Percentiles rank a stretch among this genome's conserved stretches.
These are phyloP conservation scores for Epinephelus malabaricus DNA, from an alignment of 2,797 vertebrate species.

Conservation along the genomic window DNA sequence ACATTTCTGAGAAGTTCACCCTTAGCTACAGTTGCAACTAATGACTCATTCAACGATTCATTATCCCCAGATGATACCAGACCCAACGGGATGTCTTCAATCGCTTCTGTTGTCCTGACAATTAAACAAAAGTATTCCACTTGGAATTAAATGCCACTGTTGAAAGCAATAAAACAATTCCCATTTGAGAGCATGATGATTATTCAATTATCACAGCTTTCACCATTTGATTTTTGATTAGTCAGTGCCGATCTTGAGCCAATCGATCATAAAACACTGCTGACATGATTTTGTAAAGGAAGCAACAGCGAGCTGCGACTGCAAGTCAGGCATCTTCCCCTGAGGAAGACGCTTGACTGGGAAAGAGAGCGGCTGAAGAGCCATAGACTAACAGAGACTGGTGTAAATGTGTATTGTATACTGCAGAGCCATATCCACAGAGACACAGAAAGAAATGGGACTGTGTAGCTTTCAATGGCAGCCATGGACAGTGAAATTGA, in stretches of 20 bases:
- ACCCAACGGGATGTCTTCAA: slow-evolving; percentile 8
- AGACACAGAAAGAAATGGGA: slow-evolving; percentile 5
- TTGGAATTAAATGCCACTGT: slow-evolving; percentile 14
- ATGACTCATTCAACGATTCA: slow-evolving; percentile 44
- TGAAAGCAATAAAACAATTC: slow-evolving; percentile 2
- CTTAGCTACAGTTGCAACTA: slow-evolving; percentile 31
- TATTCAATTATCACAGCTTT: slow-evolving; percentile 19
- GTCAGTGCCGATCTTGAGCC: not conserved
- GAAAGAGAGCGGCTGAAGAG: slow-evolving; percentile 24
- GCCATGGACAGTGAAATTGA: slow-evolving; percentile 3
- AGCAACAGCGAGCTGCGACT: slow-evolving; percentile 5
- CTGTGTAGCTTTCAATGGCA: slow-evolving; percentile 21
- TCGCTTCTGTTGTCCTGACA: slow-evolving; percentile 15
- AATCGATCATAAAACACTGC: slow-evolving; percentile 22
- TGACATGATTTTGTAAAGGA: slow-evolving; percentile 13
- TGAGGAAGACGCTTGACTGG: slow-evolving; percentile 10
- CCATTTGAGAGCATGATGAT: not conserved
- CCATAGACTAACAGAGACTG: not conserved
- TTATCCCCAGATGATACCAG: slow-evolving; percentile 29
- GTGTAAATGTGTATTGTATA: slow-evolving; percentile 23
- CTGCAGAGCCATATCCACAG: slow-evolving; percentile 8
- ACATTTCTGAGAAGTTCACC: slow-evolving; percentile 26
- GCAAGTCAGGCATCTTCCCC: slow-evolving; percentile 15
- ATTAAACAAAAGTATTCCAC: slow-evolving; percentile 10
- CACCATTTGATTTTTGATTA: slow-evolving; percentile 24